These are phyloP conservation scores for Colostygia pectinataria DNA, from an alignment of 2,888 invertebrate genomes.

Conservation along the genomic window DNA sequence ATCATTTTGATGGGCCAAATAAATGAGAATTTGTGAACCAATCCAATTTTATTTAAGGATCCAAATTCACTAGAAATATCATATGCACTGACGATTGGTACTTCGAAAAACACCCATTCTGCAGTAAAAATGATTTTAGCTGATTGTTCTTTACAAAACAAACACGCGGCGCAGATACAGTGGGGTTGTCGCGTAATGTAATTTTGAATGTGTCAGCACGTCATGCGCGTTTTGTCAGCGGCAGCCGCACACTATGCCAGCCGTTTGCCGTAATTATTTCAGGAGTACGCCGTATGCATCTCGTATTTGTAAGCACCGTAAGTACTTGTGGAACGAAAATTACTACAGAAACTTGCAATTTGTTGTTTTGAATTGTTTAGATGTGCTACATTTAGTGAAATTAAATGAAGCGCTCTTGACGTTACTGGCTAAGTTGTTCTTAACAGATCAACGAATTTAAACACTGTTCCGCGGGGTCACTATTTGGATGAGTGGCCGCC, in stretches of 20 bases:
- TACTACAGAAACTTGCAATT: slow-evolving; percentile 8
- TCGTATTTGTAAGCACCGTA: slow-evolving; percentile 16
- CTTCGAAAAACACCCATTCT: no score
- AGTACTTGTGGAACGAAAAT: slow-evolving; percentile 10
- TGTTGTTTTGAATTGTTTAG: background rate
- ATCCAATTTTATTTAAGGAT: no score
- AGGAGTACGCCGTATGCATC: slow-evolving; percentile 23
- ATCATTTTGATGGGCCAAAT: no score
- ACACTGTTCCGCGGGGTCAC: no score
- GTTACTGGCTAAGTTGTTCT: no score
- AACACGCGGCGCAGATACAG: background rate
- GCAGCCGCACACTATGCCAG: slow-evolving; percentile 37
- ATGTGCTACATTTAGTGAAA: no score
- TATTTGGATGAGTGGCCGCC: no score
- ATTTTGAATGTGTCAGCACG: slow-evolving; percentile 66
- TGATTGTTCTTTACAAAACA: slow-evolving; percentile 12
- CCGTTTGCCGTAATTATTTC: slow-evolving; percentile 42
- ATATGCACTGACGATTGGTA: no score
- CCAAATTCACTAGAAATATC: no score
- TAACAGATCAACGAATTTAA: no score
- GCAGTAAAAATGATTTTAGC: background rate
- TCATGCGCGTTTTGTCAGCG: slow-evolving; percentile 49
- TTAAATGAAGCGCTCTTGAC: no score
- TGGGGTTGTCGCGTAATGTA: slow-evolving; percentile 48
- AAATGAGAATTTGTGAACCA: no score